phyloP scores from a whole-genome alignment of 2,797 vertebrate genomes.

The Brachyrhaphis roseni region DNA sequence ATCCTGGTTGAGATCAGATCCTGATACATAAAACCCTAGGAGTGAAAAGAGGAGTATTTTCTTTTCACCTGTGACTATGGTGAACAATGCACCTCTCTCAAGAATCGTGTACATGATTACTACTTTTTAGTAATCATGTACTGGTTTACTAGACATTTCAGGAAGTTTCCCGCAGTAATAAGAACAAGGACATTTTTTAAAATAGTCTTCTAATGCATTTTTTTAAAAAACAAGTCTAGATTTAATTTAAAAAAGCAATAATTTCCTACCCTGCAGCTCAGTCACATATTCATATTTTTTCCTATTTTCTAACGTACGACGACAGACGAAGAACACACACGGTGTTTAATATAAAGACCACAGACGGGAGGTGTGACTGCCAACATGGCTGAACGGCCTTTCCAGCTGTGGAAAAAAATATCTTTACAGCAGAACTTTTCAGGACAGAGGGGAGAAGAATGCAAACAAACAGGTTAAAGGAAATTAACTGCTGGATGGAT shows the following conservation, averaged over 20 bases:
- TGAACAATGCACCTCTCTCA: background rate
- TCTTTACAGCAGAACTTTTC: background rate
- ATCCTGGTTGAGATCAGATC: background rate
- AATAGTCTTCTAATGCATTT: background rate
- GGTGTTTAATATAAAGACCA: background rate
- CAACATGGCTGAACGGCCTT: background rate
- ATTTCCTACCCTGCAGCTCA: background rate
- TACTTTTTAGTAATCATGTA: background rate
- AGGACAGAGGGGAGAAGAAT: background rate
- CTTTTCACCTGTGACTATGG: background rate
- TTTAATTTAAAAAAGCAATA: background rate
- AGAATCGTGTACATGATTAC: background rate
- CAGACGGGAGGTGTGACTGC: background rate
- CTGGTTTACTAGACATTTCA: background rate
- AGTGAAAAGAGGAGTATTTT: too few species aligned
- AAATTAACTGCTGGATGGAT: background rate
- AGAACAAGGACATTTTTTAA: background rate
- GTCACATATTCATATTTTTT: background rate
- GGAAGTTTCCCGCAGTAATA: background rate
- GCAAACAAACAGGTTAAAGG: conserved; percentile 24
- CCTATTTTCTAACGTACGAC: background rate
- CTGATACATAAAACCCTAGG: too few species aligned
- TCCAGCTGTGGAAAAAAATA: background rate
- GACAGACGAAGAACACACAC: background rate
- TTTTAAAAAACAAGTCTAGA: background rate